phyloP scores from a whole-genome alignment of 2,113 vertebrate species.

The Tachysurus vachellii region DNA sequence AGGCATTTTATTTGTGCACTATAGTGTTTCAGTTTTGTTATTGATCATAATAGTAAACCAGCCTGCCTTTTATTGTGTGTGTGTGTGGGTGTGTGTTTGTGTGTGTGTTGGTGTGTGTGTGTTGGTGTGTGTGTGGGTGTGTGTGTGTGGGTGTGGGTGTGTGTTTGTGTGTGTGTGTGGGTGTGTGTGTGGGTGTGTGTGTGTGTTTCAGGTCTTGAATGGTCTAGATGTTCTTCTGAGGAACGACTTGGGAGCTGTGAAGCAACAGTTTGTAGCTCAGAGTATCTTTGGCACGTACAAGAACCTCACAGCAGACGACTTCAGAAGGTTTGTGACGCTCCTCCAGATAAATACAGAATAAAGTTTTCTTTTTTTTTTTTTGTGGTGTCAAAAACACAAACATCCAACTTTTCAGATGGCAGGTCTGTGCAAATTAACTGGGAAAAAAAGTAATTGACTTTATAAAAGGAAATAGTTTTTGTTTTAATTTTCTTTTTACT shows the following conservation, averaged over 20 bases:
- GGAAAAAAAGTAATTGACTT: neutral
- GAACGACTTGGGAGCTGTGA: constrained; percentile 62
- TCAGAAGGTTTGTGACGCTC: constrained; percentile 64
- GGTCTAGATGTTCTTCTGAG: constrained; percentile 70
- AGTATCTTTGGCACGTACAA: constrained; percentile 63
- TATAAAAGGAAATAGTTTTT: neutral
- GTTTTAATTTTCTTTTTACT: neutral
- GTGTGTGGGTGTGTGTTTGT: no score
- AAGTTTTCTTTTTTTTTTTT: neutral
- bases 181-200: neutral
- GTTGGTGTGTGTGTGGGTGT: neutral
- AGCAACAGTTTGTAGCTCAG: constrained; percentile 70
- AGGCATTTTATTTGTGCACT: neutral
- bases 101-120: neutral
- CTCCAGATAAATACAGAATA: no score
- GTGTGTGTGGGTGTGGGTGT: neutral
- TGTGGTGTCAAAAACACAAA: neutral
- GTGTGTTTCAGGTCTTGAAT: constrained; percentile 61
- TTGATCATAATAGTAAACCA: neutral
- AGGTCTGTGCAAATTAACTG: neutral
- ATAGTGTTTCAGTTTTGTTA: neutral
- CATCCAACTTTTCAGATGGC: neutral
- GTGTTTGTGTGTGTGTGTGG: neutral
- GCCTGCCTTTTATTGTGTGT: neutral
- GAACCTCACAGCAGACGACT: constrained; percentile 69